Base-by-base conservation (phyloP, 2,797 vertebrate genomes). In the Microctenopoma stevenorrisi region DNA sequence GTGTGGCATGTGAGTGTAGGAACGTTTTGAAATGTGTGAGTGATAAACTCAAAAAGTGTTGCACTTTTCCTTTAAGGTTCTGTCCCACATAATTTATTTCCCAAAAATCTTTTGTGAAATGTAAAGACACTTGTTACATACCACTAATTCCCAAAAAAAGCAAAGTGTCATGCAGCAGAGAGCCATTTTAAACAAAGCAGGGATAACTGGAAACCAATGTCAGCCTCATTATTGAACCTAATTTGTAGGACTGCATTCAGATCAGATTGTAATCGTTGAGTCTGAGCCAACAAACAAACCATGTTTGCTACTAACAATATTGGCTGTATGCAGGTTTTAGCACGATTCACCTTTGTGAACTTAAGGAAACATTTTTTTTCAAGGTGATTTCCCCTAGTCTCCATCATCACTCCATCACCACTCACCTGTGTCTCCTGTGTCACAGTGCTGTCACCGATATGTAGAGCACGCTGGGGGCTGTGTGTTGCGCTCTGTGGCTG, bases 391-490 rank as follows among this genome's bases (percentile, higher is more conserved):
- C 51, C 35, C 7, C 43, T 28, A 6, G 8, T 33, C 25, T 46
- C 15, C 46, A 10, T 37, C 12, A 44, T n/a, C 4, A 2, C 43
- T 44, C 50, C 9, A 5, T 46, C 11, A 25, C 14, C 40, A 0
- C 49, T 60, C 63, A 72, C 72, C 79, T 81, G 46, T 1, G 15
- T 63, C 25, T 83, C 58, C 76, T 75, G 70, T 83, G 38, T 71
- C 40, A 56, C 59, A 15, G 11, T 1, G 11, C 37, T 18, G 30
- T 68, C 69, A 53, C 70, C 84, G 76, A 73, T 79, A 86, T 84
- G 30, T 82, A 65, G 74, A 86, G 72, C 83, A 86, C 25, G 38
- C 22, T 72, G 40, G 55, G 60, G 49, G 7, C 8, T 4, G 54
- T 53, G 67, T 46, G 65, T 66, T 67, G 35, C 12, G 54, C 74